phyloP scores from a whole-genome alignment of 2,888 invertebrate species.

The Cryptocephalus moraei region DNA sequence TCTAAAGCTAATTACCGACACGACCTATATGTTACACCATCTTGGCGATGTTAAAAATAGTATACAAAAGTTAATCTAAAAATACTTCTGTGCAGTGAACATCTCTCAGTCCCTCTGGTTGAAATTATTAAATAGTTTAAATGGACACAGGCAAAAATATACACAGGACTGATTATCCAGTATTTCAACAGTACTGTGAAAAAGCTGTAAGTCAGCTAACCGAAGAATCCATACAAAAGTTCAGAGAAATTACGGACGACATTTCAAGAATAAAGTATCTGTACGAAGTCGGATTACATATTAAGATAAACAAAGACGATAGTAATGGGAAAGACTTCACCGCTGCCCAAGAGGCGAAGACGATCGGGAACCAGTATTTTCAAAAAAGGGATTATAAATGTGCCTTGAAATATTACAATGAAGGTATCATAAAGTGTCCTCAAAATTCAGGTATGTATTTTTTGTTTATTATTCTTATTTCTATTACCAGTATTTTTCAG shows the following conservation, averaged over 20 bases:
- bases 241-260: slow-evolving; percentile 52
- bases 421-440: slow-evolving; percentile 57
- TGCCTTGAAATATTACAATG: slow-evolving; percentile 60
- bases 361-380: slow-evolving; percentile 63
- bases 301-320: slow-evolving; percentile 22
- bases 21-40: too few species aligned
- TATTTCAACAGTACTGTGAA: slow-evolving; percentile 54
- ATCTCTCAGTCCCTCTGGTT: too few species aligned
- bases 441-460: slow-evolving; percentile 52
- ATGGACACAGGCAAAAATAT: too few species aligned
- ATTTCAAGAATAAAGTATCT: slow-evolving; percentile 55
- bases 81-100: too few species aligned
- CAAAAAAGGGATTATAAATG: slow-evolving; percentile 57
- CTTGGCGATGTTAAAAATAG: too few species aligned
- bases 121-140: too few species aligned
- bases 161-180: background rate
- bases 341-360: slow-evolving; percentile 54
- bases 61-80: too few species aligned
- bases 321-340: slow-evolving; percentile 44
- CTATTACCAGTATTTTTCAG: slow-evolving; percentile 30
- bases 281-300: slow-evolving; percentile 36
- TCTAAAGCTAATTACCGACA: too few species aligned
- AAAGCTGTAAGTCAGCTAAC: slow-evolving; percentile 36
- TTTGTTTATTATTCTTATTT: background rate
- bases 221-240: slow-evolving; percentile 51